Evolutionary conservation across 2,797 vertebrate species (phyloP).

Genomic region (Onychomys arenicola): DNA sequence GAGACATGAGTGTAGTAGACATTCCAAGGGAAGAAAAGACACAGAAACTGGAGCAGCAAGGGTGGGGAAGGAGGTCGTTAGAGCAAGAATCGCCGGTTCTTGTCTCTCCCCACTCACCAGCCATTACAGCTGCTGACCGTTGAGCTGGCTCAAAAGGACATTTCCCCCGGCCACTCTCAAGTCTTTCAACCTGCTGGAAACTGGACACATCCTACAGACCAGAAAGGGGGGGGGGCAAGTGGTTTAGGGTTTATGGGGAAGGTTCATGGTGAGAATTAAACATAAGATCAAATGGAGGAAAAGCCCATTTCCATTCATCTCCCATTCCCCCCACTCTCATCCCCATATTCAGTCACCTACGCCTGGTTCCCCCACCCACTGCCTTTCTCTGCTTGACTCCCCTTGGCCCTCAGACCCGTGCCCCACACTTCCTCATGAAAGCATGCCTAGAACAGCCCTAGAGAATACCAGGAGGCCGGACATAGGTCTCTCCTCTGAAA

Average conservation of each 20-base stretch:
- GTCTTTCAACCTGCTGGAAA: slow-evolving; percentile 88
- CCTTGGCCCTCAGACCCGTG: neutral
- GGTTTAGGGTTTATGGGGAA: slow-evolving; percentile 72
- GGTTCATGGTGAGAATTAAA: slow-evolving; percentile 66
- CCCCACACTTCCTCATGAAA: neutral
- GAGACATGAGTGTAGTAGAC: slow-evolving; percentile 42
- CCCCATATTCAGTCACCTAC: neutral
- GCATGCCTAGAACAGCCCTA: neutral
- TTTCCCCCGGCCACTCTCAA: slow-evolving; percentile 93
- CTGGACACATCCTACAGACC: slow-evolving; percentile 88
- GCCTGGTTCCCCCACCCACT: neutral
- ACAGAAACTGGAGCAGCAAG: slow-evolving; percentile 66
- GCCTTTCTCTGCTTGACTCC: slow-evolving; percentile 22
- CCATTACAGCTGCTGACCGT: slow-evolving; percentile 94
- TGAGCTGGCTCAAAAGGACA: slow-evolving; percentile 95
- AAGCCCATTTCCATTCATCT: slow-evolving; percentile 25
- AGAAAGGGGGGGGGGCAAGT: slow-evolving; percentile 70
- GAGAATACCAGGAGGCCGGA: neutral
- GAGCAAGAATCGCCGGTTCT: slow-evolving; percentile 70
- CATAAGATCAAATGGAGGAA: slow-evolving; percentile 66
- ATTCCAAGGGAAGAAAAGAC: slow-evolving; percentile 61
- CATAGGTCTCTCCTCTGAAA: slow-evolving; percentile 14
- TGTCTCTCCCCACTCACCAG: slow-evolving; percentile 87
- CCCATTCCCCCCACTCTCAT: neutral
- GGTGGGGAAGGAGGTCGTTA: slow-evolving; percentile 60